Conservation (phyloP, 37 sponge, comb jelly and placozoan species). For the Ianthella basta region DNA sequence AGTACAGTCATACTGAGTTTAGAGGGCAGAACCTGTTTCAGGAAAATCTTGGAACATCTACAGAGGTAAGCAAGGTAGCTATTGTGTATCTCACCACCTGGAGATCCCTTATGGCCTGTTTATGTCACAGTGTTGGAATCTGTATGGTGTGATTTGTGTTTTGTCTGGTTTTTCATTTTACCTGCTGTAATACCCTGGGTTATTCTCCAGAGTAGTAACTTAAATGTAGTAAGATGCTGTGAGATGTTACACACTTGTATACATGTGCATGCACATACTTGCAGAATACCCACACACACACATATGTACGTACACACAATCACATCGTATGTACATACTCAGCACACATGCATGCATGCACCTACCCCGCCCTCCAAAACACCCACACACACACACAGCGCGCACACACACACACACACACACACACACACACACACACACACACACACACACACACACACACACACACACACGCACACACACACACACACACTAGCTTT, state of each 20-base stretch:
- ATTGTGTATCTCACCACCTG: background rate
- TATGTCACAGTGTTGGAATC: too few relatives aligned
- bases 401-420: background rate
- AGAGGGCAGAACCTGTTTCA: conserved; percentile 19
- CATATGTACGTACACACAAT: background rate
- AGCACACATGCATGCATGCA: conserved; percentile 15
- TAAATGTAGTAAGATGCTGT: too few relatives aligned
- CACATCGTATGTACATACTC: background rate
- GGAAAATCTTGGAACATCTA: background rate
- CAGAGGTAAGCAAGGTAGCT: conserved; percentile 49
- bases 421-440: conserved; percentile 23
- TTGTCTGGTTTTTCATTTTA: too few relatives aligned
- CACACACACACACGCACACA: background rate
- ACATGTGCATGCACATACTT: background rate
- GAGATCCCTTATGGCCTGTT: background rate
- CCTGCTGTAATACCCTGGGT: too few relatives aligned
- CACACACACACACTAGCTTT: background rate
- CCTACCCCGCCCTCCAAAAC: background rate
- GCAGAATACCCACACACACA: background rate
- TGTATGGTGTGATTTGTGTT: too few relatives aligned
- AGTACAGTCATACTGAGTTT: conserved; percentile 42
- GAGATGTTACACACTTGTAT: background rate
- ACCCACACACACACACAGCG: conserved; percentile 2
- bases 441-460: conserved; percentile 23
- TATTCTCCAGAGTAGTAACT: too few relatives aligned